A percentile compares a stretch with the other conserved stretches of the same genome.
These are phyloP conservation scores for Otolemur garnettii DNA, from an alignment of 2,113 vertebrate species.

Conservation along the genomic window DNA sequence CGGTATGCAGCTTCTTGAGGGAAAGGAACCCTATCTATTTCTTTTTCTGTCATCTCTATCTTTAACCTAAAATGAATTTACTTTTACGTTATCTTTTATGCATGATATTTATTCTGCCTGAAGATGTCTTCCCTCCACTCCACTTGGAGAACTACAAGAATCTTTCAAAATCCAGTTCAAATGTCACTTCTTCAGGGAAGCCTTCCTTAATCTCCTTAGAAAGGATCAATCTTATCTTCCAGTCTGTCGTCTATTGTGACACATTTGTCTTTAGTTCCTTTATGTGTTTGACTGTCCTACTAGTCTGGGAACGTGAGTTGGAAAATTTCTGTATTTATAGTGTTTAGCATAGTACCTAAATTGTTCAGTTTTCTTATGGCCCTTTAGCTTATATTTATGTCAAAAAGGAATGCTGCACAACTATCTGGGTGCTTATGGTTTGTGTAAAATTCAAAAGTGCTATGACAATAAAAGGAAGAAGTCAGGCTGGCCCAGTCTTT, in stretches of 20 bases:
- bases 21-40: background rate
- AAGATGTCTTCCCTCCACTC: background rate
- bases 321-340: background rate
- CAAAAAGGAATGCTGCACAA: background rate
- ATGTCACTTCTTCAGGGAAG: background rate
- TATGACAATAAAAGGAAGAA: background rate
- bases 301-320: background rate
- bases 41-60: background rate
- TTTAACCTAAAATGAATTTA: slow-evolving; percentile 38
- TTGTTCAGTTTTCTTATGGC: background rate
- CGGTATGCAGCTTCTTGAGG: background rate
- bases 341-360: background rate
- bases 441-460: slow-evolving; percentile 36
- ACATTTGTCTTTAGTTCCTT: slow-evolving; percentile 2
- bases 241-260: background rate
- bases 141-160: background rate
- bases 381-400: slow-evolving; percentile 22
- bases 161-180: slow-evolving; percentile 39
- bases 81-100: slow-evolving; percentile 35
- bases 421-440: background rate
- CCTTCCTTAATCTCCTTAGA: background rate
- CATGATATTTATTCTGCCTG: background rate
- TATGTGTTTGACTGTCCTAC: background rate
- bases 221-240: background rate
- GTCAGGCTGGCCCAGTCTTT: background rate